These are phyloP conservation scores for Rhea americana DNA, from an alignment of 2,113 vertebrate species.

Conservation along the genomic window DNA sequence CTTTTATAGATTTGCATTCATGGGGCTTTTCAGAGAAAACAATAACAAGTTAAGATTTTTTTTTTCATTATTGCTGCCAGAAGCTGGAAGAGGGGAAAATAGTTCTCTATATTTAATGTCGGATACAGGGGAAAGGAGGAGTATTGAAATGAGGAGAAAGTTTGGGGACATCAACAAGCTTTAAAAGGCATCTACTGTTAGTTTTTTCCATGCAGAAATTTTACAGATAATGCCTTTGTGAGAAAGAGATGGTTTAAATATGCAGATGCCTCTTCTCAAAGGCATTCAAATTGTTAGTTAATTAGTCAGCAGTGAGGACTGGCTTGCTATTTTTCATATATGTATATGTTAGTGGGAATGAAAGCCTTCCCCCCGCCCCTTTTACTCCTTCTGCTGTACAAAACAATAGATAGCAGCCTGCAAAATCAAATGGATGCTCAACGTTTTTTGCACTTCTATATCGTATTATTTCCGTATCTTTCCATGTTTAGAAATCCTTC, in stretches of 20 bases:
- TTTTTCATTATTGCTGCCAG: slow-evolving; percentile 50
- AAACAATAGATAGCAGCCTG: slow-evolving; percentile 55
- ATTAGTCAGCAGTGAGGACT: slow-evolving; percentile 54
- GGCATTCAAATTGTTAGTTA: slow-evolving; percentile 61
- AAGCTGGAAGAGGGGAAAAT: slow-evolving; percentile 51
- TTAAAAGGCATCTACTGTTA: slow-evolving; percentile 58
- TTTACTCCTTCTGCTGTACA: not conserved
- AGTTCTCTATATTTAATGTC: slow-evolving; percentile 46
- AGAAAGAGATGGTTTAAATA: slow-evolving; percentile 57
- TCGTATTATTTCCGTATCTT: not conserved
- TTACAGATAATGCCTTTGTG: slow-evolving; percentile 34
- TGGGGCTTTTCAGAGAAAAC: slow-evolving; percentile 63
- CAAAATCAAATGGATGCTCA: slow-evolving; percentile 24
- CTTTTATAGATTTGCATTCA: slow-evolving; percentile 60
- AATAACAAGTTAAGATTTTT: slow-evolving; percentile 62
- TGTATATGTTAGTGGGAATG: slow-evolving; percentile 10
- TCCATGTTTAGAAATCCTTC: not conserved
- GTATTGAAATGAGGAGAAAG: slow-evolving; percentile 44
- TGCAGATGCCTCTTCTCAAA: slow-evolving; percentile 53
- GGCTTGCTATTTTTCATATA: not conserved
- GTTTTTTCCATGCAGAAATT: slow-evolving; percentile 52
- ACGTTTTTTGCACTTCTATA: not conserved
- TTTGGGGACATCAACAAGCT: slow-evolving; percentile 12
- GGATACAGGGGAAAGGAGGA: slow-evolving; percentile 28
- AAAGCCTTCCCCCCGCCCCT: not conserved